These are phyloP conservation scores for Apistogramma diplotaenia DNA, from an alignment of 2,113 vertebrate genomes.

Conservation along the genomic window DNA sequence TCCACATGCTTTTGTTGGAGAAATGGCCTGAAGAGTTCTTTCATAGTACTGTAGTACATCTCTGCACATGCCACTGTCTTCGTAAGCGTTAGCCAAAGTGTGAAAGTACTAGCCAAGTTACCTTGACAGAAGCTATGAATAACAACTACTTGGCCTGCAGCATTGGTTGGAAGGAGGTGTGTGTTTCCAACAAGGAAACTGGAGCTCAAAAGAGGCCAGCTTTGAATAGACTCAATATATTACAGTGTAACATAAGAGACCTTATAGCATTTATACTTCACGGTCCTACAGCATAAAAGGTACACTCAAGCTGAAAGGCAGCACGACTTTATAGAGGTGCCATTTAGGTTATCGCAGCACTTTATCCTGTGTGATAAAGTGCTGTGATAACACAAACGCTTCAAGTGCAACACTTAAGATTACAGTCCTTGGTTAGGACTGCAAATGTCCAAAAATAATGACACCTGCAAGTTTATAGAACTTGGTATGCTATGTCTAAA, in stretches of 20 bases:
- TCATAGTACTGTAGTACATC: not conserved
- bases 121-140: conserved; percentile 32
- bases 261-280: conserved; percentile 2
- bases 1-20: not conserved
- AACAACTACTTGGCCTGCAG: conserved; percentile 30
- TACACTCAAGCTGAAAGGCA: not conserved
- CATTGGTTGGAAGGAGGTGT: not conserved
- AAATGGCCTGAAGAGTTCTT: not conserved
- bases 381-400: not conserved
- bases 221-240: conserved; percentile 16
- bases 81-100: conserved; percentile 26
- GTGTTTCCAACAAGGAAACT: not conserved
- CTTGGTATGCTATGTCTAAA: not conserved
- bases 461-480: not conserved
- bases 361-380: not conserved
- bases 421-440: not conserved
- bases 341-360: not conserved
- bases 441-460: not conserved
- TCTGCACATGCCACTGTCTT: not conserved
- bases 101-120: conserved; percentile 24
- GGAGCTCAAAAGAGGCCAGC: not conserved
- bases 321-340: not conserved
- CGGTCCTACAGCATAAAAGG: not conserved
- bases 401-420: not conserved
- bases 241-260: not conserved